These are phyloP conservation scores for Apamea anceps DNA, from an alignment of 2,888 invertebrate genomes.

Conservation along the genomic window DNA sequence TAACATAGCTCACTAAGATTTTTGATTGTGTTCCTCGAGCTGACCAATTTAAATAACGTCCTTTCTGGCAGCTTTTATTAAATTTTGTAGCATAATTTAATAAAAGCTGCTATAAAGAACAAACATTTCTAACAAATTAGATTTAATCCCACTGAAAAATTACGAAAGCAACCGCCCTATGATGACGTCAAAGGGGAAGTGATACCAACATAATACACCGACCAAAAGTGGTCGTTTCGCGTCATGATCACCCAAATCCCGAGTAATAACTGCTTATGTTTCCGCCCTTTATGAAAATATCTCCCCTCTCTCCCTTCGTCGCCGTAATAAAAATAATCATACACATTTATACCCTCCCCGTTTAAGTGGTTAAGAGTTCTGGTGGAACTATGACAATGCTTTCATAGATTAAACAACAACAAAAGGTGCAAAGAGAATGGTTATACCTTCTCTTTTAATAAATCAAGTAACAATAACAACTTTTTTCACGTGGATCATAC, in stretches of 20 bases:
- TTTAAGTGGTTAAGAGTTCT: slow-evolving; percentile 37
- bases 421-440: background rate
- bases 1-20: background rate
- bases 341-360: slow-evolving; percentile 29
- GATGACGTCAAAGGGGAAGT: slow-evolving; percentile 55
- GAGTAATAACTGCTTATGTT: slow-evolving; percentile 64
- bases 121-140: background rate
- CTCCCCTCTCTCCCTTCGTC: slow-evolving; percentile 20
- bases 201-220: slow-evolving; percentile 45
- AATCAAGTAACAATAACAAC: background rate
- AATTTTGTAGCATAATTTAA: too few relatives aligned
- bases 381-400: slow-evolving; percentile 26
- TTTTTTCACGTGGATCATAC: background rate
- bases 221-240: slow-evolving; percentile 52
- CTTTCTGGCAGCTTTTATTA: too few relatives aligned
- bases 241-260: slow-evolving; percentile 60
- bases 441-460: background rate
- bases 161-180: slow-evolving; percentile 43
- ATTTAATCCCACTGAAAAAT: slow-evolving; percentile 23
- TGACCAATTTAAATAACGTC: background rate
- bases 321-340: slow-evolving; percentile 61
- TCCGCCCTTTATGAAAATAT: slow-evolving; percentile 64
- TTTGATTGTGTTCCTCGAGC: background rate
- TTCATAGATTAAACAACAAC: background rate
- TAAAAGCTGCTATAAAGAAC: background rate